These are phyloP conservation scores for Drosophila sulfurigaster DNA, from an alignment of 1,140 invertebrate species.

Conservation along the genomic window DNA sequence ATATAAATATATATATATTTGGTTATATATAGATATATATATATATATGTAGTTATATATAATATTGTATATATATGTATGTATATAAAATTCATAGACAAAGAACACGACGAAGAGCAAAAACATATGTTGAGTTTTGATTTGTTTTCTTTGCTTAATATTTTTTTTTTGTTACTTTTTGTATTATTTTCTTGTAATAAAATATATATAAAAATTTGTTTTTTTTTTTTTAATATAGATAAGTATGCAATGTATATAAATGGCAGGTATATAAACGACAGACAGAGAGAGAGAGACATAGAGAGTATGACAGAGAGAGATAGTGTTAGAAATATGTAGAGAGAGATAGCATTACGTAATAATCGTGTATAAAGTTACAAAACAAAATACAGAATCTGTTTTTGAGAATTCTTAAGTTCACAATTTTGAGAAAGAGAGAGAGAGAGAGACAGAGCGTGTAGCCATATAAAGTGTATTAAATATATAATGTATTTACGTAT, in stretches of 20 bases:
- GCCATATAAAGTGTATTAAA: constrained; percentile 40
- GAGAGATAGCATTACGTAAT: constrained; percentile 55
- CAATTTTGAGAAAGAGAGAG: constrained; percentile 6
- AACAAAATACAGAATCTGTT: constrained; percentile 4
- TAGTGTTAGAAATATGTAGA: constrained; percentile 27
- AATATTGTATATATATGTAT: constrained; percentile 53
- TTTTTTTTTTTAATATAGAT: constrained; percentile 51
- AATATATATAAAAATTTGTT: constrained; percentile 42
- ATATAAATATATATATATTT: constrained; percentile 48
- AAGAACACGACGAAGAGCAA: constrained; percentile 85
- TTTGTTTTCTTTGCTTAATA: constrained; percentile 67
- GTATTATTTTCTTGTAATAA: constrained; percentile 51
- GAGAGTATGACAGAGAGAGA: constrained; percentile 33
- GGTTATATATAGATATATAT: constrained; percentile 45
- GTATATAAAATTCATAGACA: constrained; percentile 84
- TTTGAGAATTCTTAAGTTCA: not conserved
- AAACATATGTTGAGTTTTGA: constrained; percentile 80
- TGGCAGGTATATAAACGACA: constrained; percentile 52
- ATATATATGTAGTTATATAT: constrained; percentile 51
- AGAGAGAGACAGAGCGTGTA: constrained; percentile 46
- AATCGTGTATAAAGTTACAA: constrained; percentile 12
- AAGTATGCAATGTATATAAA: constrained; percentile 56
- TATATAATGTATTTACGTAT: constrained; percentile 33
- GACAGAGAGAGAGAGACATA: constrained; percentile 52
- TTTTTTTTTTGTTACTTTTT: constrained; percentile 58